phyloP scores from a whole-genome alignment of 2,113 vertebrate genomes.

The Gavia stellata region DNA sequence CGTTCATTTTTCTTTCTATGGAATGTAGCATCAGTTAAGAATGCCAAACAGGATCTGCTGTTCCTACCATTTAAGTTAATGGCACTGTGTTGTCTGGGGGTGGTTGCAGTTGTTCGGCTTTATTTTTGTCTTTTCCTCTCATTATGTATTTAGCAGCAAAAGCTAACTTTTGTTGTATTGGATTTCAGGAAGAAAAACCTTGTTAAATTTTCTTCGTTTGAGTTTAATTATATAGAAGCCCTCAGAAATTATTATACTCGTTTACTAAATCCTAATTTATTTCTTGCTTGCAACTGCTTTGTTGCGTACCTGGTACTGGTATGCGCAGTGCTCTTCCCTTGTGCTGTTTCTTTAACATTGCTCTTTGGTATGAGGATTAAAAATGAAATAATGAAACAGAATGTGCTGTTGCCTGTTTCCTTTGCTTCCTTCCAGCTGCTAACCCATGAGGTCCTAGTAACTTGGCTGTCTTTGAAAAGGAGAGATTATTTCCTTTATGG shows the following conservation, averaged over 20 bases:
- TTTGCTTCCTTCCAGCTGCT: not conserved
- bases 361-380: not conserved
- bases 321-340: not conserved
- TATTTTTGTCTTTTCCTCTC: not conserved
- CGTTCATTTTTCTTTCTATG: rapidly evolving
- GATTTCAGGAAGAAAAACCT: not conserved
- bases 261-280: not conserved
- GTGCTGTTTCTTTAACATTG: not conserved
- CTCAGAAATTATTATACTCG: not conserved
- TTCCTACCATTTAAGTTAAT: not conserved
- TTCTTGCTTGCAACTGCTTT: not conserved
- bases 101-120: not conserved
- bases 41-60: not conserved
- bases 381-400: not conserved
- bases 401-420: not conserved
- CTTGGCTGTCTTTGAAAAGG: not conserved
- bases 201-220: not conserved
- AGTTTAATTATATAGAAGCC: not conserved
- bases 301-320: not conserved
- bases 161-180: not conserved
- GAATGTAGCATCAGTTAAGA: not conserved
- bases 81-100: not conserved
- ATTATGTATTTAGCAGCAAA: not conserved
- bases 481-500: not conserved
- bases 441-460: not conserved